phyloP scores from a whole-genome alignment of 2,888 invertebrate genomes.

The Strigamia maritima region DNA sequence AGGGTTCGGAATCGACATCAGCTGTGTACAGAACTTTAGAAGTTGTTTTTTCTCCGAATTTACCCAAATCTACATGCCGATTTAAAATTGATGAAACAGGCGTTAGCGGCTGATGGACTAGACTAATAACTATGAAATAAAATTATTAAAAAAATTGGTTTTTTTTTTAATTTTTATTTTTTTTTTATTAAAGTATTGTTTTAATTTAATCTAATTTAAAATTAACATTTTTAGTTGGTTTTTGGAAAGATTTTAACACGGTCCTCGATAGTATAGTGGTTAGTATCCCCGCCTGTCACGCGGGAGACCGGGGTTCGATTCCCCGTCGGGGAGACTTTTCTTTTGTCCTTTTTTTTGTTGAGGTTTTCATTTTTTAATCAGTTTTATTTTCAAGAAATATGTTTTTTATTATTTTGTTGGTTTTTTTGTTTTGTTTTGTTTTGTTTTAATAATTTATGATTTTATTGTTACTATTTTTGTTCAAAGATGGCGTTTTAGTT shows the following conservation, averaged over 20 bases:
- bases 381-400: not conserved
- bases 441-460: no score
- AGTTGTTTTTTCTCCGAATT: slow-evolving; percentile 27
- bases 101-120: not conserved
- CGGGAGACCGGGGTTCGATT: slow-evolving; percentile 59
- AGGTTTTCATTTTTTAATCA: not conserved
- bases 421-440: not conserved
- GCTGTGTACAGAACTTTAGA: slow-evolving; percentile 9
- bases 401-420: not conserved
- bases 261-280: slow-evolving; percentile 58
- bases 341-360: not conserved
- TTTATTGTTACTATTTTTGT: no score
- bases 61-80: slow-evolving; percentile 2
- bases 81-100: slow-evolving; percentile 15
- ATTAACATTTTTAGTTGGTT: no score
- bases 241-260: slow-evolving; percentile 33
- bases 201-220: no score
- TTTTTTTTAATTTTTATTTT: not conserved
- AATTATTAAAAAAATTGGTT: no score
- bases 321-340: slow-evolving; percentile 55
- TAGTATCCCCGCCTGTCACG: slow-evolving; percentile 59
- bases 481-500: no score
- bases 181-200: no score
- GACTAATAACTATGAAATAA: not conserved
- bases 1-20: not conserved